Evolutionary conservation across 2,888 invertebrate species (phyloP), one percentile per base, ranked within the genome.

Genomic region (Linnaemya vulpina): DNA sequence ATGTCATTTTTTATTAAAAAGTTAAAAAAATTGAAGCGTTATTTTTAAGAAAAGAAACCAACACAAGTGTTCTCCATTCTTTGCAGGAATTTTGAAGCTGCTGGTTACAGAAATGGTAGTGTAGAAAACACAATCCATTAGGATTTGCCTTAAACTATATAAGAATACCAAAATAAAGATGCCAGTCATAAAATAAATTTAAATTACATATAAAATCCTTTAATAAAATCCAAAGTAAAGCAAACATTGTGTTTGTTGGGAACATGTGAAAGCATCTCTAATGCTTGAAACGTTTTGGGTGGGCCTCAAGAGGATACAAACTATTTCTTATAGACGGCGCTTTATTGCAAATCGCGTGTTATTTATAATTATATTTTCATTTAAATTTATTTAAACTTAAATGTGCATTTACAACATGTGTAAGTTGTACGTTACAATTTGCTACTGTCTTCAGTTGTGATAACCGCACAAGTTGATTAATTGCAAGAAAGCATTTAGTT

Each of bases 301-400:
- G 51, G 43, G 15, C 62, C 25, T 38, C 1, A 4, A 30, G 10
- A 67, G 17, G 25, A 30, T 30, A 43, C 30, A 49, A 58, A 5
- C 55, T 67, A 60, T 67, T 80, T 65, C 30, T 51, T 60, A 74
- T 20, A 8, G 30, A 60, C 62, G 70, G 68, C n/a, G 70, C n/a
- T 70, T 55, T 75, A 75, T 58, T 51, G 51, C n/a, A 70, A 71
- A 85, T 85, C 82, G 85, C 85, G 85, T 85, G 85, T 71, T 78
- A 71, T 65, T 82, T 78, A 78, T 71, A 85, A 82, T 85, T 85
- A 85, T 55, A 85, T 82, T 81, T 78, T 82, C 78, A 85, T 85
- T 85, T 85, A 85, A 85, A 82, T 85, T 81, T 84, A 84, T 77
- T 84, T 84, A 81, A 84, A 85, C 68, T 81, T 78, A 85, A 85